Percentiles rank a stretch among this genome's conserved stretches.
These are phyloP conservation scores for Idaea straminata DNA, from an alignment of 2,888 invertebrate genomes.

Conservation along the genomic window DNA sequence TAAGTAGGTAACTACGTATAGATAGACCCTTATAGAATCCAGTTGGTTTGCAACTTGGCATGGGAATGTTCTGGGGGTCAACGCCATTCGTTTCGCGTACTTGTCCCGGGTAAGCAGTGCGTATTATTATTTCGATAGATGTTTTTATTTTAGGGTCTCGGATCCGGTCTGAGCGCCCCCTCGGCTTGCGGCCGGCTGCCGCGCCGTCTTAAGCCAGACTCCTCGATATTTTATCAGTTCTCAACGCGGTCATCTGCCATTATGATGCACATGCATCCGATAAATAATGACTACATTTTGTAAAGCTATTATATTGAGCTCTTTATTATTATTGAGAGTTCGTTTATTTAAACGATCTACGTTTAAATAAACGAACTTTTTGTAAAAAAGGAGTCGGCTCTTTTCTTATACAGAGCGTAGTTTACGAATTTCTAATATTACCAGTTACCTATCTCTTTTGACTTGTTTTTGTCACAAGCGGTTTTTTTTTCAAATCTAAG, in stretches of 20 bases:
- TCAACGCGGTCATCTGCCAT: constrained; percentile 13
- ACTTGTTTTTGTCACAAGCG: no score
- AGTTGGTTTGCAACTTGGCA: constrained; percentile 65
- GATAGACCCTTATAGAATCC: constrained; percentile 63
- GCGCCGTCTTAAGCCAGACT: constrained; percentile 39
- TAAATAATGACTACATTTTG: constrained; percentile 8
- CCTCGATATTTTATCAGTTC: constrained; percentile 22
- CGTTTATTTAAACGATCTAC: no score
- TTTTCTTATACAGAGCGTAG: neutral
- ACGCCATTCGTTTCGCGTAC: constrained; percentile 77
- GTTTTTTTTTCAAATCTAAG: no score
- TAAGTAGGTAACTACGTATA: constrained; percentile 36
- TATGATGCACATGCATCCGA: constrained; percentile 11
- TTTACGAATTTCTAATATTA: neutral
- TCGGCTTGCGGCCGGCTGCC: constrained; percentile 57
- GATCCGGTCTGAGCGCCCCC: constrained; percentile 77
- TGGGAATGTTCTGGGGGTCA: constrained; percentile 78
- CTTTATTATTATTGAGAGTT: constrained; percentile 17
- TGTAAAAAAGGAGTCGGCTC: neutral
- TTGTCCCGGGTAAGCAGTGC: constrained; percentile 72
- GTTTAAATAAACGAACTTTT: constrained; percentile 9
- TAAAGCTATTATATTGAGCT: constrained; percentile 2
- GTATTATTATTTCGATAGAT: constrained; percentile 79
- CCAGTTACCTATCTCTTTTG: no score
- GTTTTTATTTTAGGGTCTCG: constrained; percentile 79